Conservation (phyloP, 2,888 invertebrate species). For the Cheilosia impressa region DNA sequence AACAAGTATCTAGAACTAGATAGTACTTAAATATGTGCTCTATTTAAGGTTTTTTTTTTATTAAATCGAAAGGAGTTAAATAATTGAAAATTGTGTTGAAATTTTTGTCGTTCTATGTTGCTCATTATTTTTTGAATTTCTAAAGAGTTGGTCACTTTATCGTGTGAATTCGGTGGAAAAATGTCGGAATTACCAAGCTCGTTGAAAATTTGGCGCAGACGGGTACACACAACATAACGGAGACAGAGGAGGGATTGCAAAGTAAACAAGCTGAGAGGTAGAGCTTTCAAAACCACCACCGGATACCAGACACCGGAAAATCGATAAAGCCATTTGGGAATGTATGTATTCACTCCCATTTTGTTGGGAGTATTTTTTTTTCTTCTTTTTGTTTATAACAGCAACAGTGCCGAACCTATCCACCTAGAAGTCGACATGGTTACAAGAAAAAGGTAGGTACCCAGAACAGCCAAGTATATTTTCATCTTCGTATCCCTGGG, state of each 20-base stretch:
- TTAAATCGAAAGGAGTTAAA: too few species aligned
- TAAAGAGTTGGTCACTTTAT: neutral
- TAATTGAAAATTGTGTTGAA: too few species aligned
- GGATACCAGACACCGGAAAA: constrained; percentile 68
- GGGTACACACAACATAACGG: neutral
- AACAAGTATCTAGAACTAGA: too few species aligned
- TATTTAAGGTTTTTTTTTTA: too few species aligned
- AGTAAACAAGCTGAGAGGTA: constrained; percentile 9
- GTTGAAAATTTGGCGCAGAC: constrained; percentile 33
- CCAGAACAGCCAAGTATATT: constrained; percentile 14
- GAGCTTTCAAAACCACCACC: constrained; percentile 46
- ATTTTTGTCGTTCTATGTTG: too few species aligned
- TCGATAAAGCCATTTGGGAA: constrained; percentile 61
- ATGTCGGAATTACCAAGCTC: constrained; percentile 31
- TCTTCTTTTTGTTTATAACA: neutral
- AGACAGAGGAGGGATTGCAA: neutral
- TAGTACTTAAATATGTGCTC: too few species aligned
- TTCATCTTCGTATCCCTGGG: constrained; percentile 36
- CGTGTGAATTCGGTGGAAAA: constrained; percentile 48
- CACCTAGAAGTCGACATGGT: constrained; percentile 51
- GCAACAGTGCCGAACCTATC: constrained; percentile 29
- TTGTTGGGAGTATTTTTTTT: constrained; percentile 5
- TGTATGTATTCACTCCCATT: neutral
- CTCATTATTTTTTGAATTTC: too few species aligned
- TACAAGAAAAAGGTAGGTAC: constrained; percentile 7